Evolutionary conservation across 2,797 vertebrate species (phyloP).

Genomic region (Tangara arthus): DNA sequence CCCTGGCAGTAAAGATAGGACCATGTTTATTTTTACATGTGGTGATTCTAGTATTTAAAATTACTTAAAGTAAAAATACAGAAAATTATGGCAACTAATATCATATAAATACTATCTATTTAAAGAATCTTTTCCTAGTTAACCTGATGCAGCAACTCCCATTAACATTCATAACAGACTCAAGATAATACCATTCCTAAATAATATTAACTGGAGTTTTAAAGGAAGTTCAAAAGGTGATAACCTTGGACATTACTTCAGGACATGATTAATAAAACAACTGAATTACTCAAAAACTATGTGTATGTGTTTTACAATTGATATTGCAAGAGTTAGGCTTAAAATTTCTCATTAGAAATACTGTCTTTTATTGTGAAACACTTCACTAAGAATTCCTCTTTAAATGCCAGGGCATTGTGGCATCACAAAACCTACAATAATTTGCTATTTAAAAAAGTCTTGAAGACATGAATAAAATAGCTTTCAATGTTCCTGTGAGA

Average conservation of each 20-base stretch:
- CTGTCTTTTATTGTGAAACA: neutral
- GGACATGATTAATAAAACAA: neutral
- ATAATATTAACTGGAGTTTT: neutral
- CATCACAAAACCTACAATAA: neutral
- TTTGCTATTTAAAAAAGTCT: neutral
- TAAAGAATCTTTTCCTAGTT: neutral
- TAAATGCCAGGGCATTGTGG: neutral
- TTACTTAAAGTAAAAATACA: neutral
- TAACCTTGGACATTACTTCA: neutral
- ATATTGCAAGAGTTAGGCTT: neutral
- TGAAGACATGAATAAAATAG: neutral
- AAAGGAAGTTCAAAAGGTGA: neutral
- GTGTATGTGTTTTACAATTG: neutral
- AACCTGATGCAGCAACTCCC: neutral
- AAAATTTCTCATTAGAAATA: neutral
- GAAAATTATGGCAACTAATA: neutral
- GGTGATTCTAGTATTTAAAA: neutral
- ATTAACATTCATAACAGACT: neutral
- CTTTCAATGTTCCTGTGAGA: neutral
- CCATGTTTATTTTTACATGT: neutral
- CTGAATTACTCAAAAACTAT: neutral
- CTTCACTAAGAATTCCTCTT: neutral
- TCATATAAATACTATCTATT: neutral
- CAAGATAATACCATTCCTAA: neutral
- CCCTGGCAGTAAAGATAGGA: neutral